A percentile compares a stretch with the other conserved stretches of the same genome.
Evolutionary conservation across 2,797 vertebrate genomes (phyloP).

Genomic region (Synanceia verrucosa): DNA sequence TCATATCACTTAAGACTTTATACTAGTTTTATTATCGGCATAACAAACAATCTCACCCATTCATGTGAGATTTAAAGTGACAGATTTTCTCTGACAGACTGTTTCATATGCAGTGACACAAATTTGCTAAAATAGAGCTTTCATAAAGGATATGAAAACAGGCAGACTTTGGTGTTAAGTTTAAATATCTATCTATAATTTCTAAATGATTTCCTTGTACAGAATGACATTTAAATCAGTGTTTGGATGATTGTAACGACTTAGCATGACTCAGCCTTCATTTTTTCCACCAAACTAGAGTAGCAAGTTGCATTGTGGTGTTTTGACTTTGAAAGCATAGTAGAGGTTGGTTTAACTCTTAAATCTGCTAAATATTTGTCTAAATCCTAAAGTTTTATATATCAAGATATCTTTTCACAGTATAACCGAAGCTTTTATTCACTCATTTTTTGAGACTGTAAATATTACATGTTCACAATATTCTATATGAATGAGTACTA

Average conservation of each 20-base stretch:
- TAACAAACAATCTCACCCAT: slow-evolving; percentile 42
- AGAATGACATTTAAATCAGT: slow-evolving; percentile 78
- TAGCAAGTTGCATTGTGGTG: slow-evolving; percentile 88
- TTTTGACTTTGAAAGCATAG: slow-evolving; percentile 85
- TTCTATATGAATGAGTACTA: slow-evolving; percentile 83
- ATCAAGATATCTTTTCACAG: slow-evolving; percentile 87
- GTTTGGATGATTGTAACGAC: slow-evolving; percentile 83
- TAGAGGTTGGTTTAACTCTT: slow-evolving; percentile 87
- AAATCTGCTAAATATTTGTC: slow-evolving; percentile 89
- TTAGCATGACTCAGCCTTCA: slow-evolving; percentile 86
- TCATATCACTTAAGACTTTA: slow-evolving; percentile 68
- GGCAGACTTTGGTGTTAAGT: slow-evolving; percentile 67
- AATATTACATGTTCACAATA: slow-evolving; percentile 90
- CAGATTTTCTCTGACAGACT: slow-evolving; percentile 54
- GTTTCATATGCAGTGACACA: slow-evolving; percentile 61
- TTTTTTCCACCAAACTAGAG: slow-evolving; percentile 89
- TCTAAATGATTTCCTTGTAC: slow-evolving; percentile 80
- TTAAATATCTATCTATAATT: slow-evolving; percentile 67
- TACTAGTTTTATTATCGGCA: slow-evolving; percentile 66
- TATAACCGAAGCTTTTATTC: slow-evolving; percentile 85
- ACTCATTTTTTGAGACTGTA: slow-evolving; percentile 95
- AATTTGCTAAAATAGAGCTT: slow-evolving; percentile 50
- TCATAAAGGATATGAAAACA: slow-evolving; percentile 65
- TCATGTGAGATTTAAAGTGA: slow-evolving; percentile 50
- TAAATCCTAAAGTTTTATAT: slow-evolving; percentile 84